Conservation (phyloP, 2,888 invertebrate species). For the Papilio protenor region DNA sequence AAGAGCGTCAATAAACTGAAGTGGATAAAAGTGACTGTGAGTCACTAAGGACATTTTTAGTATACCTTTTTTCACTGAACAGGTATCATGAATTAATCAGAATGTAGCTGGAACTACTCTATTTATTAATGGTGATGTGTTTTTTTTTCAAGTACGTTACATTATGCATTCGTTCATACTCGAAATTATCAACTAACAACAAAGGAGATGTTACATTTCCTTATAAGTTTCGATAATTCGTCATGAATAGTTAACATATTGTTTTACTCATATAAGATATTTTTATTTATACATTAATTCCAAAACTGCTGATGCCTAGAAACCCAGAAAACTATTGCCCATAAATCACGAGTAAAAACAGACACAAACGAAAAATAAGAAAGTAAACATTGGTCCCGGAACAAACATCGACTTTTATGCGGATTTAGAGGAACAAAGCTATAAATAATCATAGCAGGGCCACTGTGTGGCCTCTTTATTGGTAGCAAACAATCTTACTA, state of each 20-base stretch:
- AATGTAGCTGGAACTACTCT: no score
- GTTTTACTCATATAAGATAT: background rate
- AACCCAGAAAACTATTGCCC: background rate
- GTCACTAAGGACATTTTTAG: background rate
- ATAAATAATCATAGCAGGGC: background rate
- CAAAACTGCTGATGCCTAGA: background rate
- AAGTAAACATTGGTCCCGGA: constrained; percentile 14
- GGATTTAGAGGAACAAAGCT: constrained; percentile 2
- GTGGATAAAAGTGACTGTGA: constrained; percentile 11
- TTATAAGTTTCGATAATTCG: background rate
- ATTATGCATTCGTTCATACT: no score
- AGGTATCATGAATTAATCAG: no score
- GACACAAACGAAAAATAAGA: constrained; percentile 1
- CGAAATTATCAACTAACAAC: no score
- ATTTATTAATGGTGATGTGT: no score
- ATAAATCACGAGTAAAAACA: constrained; percentile 1
- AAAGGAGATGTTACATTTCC: background rate
- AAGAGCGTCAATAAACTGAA: constrained; percentile 22
- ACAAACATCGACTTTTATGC: constrained; percentile 3
- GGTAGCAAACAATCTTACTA: background rate
- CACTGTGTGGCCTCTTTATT: background rate
- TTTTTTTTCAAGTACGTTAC: no score
- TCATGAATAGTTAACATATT: no score
- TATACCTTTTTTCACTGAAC: no score
- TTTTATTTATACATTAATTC: background rate